Conservation (phyloP, 2,113 vertebrate species). For the Terrapene triunguis region DNA sequence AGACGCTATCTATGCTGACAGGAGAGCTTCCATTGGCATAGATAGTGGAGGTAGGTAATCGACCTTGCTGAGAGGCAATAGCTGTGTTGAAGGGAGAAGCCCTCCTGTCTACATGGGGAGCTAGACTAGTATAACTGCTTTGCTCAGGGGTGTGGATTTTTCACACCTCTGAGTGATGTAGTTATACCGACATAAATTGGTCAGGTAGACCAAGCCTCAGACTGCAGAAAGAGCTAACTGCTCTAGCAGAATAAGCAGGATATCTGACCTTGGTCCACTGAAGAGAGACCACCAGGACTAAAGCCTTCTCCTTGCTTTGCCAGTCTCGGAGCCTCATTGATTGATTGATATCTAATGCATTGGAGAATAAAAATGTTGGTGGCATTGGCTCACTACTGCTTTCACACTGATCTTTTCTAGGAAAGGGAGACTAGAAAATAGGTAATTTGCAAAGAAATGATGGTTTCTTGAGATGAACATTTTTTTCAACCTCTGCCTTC, state of each 20-base stretch:
- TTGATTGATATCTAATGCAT: neutral
- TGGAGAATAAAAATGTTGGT: neutral
- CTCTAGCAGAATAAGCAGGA: neutral
- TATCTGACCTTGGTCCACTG: neutral
- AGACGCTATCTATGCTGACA: neutral
- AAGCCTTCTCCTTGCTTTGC: neutral
- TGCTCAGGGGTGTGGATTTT: neutral
- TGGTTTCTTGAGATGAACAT: neutral
- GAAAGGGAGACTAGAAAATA: neutral
- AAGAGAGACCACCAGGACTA: neutral
- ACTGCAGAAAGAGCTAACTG: neutral
- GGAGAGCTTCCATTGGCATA: neutral
- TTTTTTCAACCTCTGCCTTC: neutral
- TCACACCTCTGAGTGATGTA: neutral
- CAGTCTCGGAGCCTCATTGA: neutral
- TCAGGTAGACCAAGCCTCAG: neutral
- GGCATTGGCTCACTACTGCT: rapidly evolving
- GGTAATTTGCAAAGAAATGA: rapidly evolving
- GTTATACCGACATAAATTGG: neutral
- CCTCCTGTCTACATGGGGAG: neutral
- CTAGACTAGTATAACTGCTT: neutral
- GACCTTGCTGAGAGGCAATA: neutral
- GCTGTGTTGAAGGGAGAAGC: neutral
- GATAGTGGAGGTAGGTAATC: neutral
- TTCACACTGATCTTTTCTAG: neutral